Conservation (phyloP, 2,113 vertebrate genomes). For the Ranitomeya imitator region DNA sequence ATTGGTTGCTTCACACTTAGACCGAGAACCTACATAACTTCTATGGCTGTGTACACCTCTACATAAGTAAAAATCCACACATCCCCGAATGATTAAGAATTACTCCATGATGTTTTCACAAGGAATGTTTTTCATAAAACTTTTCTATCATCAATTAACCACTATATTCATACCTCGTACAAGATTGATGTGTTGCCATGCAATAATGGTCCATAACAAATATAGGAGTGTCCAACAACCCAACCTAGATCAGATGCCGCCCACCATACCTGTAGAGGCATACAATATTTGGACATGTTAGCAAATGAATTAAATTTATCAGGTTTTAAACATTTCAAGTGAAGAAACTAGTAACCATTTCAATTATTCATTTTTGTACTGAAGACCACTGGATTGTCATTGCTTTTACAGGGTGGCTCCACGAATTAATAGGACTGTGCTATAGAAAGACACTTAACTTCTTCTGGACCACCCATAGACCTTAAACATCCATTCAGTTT, state of each 20-base stretch:
- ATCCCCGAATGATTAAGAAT: too few species aligned
- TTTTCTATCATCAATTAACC: too few species aligned
- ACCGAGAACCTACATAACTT: too few species aligned
- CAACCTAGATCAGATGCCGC: conserved; percentile 96
- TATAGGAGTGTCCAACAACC: conserved; percentile 98
- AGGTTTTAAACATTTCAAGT: background rate
- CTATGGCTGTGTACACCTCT: too few species aligned
- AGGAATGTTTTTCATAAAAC: too few species aligned
- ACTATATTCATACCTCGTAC: conserved; percentile 81
- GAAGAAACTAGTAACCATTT: background rate
- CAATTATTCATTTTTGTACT: background rate
- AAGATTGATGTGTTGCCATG: conserved; percentile 92
- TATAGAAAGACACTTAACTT: too few species aligned
- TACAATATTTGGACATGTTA: background rate
- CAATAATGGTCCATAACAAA: conserved; percentile 93
- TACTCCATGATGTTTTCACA: too few species aligned
- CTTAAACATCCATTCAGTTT: too few species aligned
- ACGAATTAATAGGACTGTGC: background rate
- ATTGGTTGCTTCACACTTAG: too few species aligned
- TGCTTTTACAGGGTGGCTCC: background rate
- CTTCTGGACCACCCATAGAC: too few species aligned
- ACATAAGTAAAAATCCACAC: too few species aligned
- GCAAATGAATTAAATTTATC: background rate
- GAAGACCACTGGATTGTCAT: background rate
- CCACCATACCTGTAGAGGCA: conserved; percentile 90